Base-by-base conservation (phyloP, 2,113 vertebrate species). In the Arizona elegans region DNA sequence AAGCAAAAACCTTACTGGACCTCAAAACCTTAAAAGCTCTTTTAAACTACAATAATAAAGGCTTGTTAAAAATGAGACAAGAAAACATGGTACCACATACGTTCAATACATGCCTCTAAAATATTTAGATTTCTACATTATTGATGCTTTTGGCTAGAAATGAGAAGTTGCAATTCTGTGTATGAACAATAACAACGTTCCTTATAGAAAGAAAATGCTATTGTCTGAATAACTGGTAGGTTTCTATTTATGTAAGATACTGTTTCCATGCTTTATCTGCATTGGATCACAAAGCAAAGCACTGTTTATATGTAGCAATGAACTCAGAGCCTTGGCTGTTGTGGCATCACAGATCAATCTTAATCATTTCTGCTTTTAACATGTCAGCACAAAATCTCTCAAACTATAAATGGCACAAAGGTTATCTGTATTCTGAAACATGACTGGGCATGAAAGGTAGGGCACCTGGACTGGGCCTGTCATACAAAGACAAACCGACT, bases 401-500 rank as follows among this genome's bases (percentile, higher is more conserved):
- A 26, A 65, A 62, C 50, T 38, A 10, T 86, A 56, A 87, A 11
- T 90, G 88, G n/a, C 23, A 12, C 55, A 54, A 90, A 86, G 26
- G 17, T 94, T 75, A 26, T 5, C 88, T 54, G 23, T 26, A 0
- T 12, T 87, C 81, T 89, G 24, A 55, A 93, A 53, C 81, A 0
- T 0, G 24, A 54, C 0, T 0, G 2, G 33, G 70, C 26, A 33
- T 58, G 90, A 87, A 38, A 5, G 0, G 12, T 15, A 81, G 55
- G 90, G 23, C 23, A 0, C 0, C 29, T 50, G 12, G 8, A 0
- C 23, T 58, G 19, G 2, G 0, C 56, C 90, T 47, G 12, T 86
- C 92, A 85, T 56, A 1, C 62, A 58, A 56, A 94, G 2, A 0
- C 1, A 9, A 47, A 8, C 5, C 1, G 0, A 8, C 5, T 1